Conservation (phyloP, 2,797 vertebrate species). For the Enteromius fasciolatus region DNA sequence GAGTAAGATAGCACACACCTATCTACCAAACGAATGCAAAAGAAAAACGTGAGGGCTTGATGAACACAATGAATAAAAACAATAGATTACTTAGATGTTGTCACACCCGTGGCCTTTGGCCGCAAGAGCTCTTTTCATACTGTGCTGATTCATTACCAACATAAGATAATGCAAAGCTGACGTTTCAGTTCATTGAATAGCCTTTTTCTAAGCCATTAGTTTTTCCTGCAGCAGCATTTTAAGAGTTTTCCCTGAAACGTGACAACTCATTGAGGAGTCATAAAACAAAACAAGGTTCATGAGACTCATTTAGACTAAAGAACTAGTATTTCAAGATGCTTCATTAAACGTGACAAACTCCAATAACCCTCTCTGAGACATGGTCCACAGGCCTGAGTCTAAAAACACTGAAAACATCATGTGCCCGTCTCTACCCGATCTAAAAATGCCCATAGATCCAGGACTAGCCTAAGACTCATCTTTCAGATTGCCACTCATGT, state of each 20-base stretch:
- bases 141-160: constrained; percentile 44
- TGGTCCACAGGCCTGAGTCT: background rate
- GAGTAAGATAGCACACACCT: background rate
- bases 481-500: constrained; percentile 38
- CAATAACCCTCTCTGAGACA: background rate
- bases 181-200: background rate
- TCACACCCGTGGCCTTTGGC: constrained; percentile 46
- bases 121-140: constrained; percentile 8
- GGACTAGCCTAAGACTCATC: constrained; percentile 38
- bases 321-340: background rate
- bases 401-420: constrained; percentile 39
- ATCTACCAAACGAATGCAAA: constrained; percentile 19
- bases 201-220: constrained; percentile 37
- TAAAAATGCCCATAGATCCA: constrained; percentile 52
- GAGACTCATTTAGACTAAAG: background rate
- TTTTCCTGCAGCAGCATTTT: background rate
- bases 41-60: background rate
- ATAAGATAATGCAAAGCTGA: constrained; percentile 41
- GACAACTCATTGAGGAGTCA: background rate
- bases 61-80: constrained; percentile 33
- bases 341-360: background rate
- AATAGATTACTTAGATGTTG: constrained; percentile 28
- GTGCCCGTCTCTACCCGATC: constrained; percentile 36
- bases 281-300: background rate
- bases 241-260: constrained; percentile 28